Percentiles rank a stretch among this genome's conserved stretches.
phyloP scores from a whole-genome alignment of 2,888 invertebrate genomes.

The Drosophila setosimentum region DNA sequence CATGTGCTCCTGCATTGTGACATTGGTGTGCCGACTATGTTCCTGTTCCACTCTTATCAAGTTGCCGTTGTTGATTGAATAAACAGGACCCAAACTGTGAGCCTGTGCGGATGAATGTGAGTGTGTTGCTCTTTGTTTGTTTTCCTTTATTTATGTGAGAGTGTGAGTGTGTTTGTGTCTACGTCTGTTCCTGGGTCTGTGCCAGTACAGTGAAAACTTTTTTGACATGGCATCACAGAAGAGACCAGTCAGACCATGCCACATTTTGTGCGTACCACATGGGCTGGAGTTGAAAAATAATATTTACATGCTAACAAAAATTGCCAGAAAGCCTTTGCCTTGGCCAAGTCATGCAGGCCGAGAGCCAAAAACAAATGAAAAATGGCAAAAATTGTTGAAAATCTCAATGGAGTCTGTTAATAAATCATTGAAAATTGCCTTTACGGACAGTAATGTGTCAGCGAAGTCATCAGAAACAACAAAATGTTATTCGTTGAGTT shows the following conservation, averaged over 20 bases:
- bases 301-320: conserved; percentile 67
- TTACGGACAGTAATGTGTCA: conserved; percentile 49
- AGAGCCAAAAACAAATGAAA: conserved; percentile 43
- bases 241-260: conserved; percentile 12
- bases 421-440: conserved; percentile 47
- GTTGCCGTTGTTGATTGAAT: conserved; percentile 73
- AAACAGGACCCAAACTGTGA: conserved; percentile 59
- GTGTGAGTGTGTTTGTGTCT: conserved; percentile 14
- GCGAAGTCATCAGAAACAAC: conserved; percentile 30
- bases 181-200: conserved; percentile 1
- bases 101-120: conserved; percentile 8
- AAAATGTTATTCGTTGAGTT: conserved; percentile 20
- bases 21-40: conserved; percentile 42
- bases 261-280: conserved; percentile 37
- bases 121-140: conserved; percentile 37
- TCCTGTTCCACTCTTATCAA: conserved; percentile 54
- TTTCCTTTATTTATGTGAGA: conserved; percentile 23
- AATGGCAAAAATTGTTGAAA: conserved; percentile 42
- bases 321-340: conserved; percentile 45
- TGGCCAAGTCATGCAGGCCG: conserved; percentile 31
- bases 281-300: conserved; percentile 66
- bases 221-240: conserved; percentile 49
- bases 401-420: conserved; percentile 50
- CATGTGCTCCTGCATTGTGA: conserved; percentile 72
- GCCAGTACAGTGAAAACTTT: conserved; percentile 38